These are phyloP conservation scores for Brachionichthys hirsutus DNA, from an alignment of 2,113 vertebrate species.

Conservation along the genomic window DNA sequence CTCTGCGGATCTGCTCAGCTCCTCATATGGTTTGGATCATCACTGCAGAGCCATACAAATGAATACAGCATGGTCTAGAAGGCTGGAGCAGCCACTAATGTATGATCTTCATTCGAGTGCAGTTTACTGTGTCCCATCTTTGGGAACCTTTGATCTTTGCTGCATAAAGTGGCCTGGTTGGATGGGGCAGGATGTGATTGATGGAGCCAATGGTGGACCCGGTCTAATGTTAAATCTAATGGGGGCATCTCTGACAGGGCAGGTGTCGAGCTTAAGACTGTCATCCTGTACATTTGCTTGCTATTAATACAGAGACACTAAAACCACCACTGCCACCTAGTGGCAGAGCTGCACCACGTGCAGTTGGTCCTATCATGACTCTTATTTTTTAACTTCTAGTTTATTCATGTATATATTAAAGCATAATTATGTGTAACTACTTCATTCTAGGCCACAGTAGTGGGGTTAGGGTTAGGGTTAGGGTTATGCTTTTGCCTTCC, in stretches of 20 bases:
- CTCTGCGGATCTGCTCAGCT: conserved; percentile 61
- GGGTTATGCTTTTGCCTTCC: too few species aligned
- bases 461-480: too few species aligned
- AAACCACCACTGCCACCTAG: conserved; percentile 56
- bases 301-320: neutral
- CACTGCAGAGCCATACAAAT: conserved; percentile 54
- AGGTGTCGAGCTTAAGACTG: conserved; percentile 37
- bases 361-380: too few species aligned
- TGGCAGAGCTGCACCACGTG: conserved; percentile 22
- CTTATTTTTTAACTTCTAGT: too few species aligned
- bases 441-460: too few species aligned
- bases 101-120: conserved; percentile 40
- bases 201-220: neutral
- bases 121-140: conserved; percentile 33
- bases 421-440: too few species aligned
- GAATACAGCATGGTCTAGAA: conserved; percentile 56
- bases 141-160: conserved; percentile 41
- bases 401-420: too few species aligned
- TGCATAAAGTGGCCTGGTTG: conserved; percentile 33
- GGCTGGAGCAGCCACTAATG: conserved; percentile 32
- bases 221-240: conserved; percentile 24
- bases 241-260: conserved; percentile 19
- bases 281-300: conserved; percentile 5
- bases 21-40: conserved; percentile 78
- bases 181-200: conserved; percentile 29